Percentiles rank a stretch among this genome's conserved stretches.
Evolutionary conservation across 2,888 invertebrate species (phyloP).

Genomic region (Stramonita haemastoma): DNA sequence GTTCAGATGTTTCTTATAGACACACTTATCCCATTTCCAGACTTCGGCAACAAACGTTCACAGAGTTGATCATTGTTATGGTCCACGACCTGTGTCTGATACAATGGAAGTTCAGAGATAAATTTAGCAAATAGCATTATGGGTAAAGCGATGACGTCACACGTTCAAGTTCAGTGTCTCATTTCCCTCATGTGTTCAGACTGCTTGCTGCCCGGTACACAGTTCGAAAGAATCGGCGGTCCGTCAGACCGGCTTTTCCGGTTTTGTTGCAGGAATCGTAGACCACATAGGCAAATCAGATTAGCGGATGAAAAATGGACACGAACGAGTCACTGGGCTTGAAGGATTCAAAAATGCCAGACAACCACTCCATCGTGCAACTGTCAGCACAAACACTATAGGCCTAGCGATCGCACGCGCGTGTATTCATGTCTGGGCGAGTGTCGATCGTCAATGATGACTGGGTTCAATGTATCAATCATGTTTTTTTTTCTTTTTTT

Average conservation of each 20-base stretch:
- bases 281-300: neutral
- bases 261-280: neutral
- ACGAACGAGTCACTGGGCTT: too few relatives aligned
- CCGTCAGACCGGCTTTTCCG: neutral
- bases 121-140: constrained; percentile 40
- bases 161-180: neutral
- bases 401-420: neutral
- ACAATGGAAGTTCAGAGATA: constrained; percentile 32
- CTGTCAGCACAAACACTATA: neutral
- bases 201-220: neutral
- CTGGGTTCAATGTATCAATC: neutral
- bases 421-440: too few relatives aligned
- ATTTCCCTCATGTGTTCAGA: neutral
- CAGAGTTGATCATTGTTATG: neutral
- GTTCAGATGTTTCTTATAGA: neutral
- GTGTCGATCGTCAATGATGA: neutral
- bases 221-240: neutral
- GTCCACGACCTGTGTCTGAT: neutral
- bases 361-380: neutral
- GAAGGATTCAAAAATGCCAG: too few relatives aligned
- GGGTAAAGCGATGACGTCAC: constrained; percentile 41
- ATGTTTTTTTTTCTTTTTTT: too few relatives aligned
- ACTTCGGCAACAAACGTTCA: neutral
- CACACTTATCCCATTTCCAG: constrained; percentile 13
- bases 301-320: neutral